These are phyloP conservation scores for Ernsta delagoae DNA, from an alignment of 2,888 invertebrate genomes.

Conservation along the genomic window DNA sequence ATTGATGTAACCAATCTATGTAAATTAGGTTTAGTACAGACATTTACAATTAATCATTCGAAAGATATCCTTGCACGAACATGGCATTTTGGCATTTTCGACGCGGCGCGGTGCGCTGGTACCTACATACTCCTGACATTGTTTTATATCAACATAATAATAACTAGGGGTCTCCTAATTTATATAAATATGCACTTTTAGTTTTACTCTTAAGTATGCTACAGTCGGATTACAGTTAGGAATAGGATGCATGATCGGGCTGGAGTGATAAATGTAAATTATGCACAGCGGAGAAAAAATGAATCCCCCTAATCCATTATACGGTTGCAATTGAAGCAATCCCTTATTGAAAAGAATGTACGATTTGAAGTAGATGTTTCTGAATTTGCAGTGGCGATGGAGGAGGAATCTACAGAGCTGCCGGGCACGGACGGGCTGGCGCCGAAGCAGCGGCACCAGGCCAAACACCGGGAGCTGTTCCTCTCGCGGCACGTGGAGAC, in stretches of 20 bases:
- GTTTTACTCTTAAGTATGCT: too few species aligned
- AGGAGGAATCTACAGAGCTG: conserved; percentile 86
- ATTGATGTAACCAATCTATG: too few species aligned
- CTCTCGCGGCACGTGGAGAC: conserved; percentile 99
- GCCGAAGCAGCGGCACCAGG: conserved; percentile 96
- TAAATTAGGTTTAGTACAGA: too few species aligned
- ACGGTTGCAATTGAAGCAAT: conserved; percentile 11
- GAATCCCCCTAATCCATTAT: too few species aligned
- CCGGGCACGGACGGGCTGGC: conserved; percentile 88
- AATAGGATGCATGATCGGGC: too few species aligned
- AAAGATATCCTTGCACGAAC: conserved; percentile 36
- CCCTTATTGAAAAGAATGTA: conserved; percentile 8
- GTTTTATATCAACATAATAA: too few species aligned
- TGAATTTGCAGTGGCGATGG: conserved; percentile 86
- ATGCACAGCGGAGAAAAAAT: too few species aligned
- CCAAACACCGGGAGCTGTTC: conserved; percentile 99
- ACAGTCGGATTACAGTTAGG: too few species aligned
- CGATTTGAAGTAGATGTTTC: conserved; percentile 43
- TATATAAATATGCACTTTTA: neutral
- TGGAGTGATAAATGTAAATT: too few species aligned
- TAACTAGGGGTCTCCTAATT: too few species aligned
- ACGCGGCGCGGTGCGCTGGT: neutral
- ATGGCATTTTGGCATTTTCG: conserved; percentile 34
- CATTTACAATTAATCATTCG: conserved; percentile 24
- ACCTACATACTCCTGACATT: neutral